Conservation (phyloP, 2,113 vertebrate species). For the Seriola dumerili region DNA sequence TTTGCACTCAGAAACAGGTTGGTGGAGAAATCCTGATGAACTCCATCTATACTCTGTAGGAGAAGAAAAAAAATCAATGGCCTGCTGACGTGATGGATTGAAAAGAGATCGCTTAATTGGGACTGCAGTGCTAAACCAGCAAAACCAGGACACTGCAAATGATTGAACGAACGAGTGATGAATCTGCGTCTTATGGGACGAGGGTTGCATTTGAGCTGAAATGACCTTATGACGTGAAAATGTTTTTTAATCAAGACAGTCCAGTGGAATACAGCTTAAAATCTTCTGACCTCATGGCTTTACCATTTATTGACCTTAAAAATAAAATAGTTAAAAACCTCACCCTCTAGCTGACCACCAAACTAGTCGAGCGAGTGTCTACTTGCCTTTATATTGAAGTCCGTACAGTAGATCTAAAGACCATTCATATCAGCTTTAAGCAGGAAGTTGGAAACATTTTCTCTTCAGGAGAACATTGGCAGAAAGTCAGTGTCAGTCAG, state of each 20-base stretch:
- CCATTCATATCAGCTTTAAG: not conserved
- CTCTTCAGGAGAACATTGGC: not conserved
- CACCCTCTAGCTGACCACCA: not conserved
- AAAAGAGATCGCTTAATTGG: conserved; percentile 58
- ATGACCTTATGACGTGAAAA: conserved; percentile 32
- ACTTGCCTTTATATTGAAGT: too few relatives aligned
- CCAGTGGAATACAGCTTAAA: not conserved
- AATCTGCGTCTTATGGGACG: conserved; percentile 36
- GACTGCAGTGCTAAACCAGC: conserved; percentile 58
- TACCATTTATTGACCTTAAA: not conserved
- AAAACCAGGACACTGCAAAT: conserved; percentile 56
- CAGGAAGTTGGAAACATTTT: conserved; percentile 7
- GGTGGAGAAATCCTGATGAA: conserved; percentile 17
- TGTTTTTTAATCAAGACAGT: conserved; percentile 21
- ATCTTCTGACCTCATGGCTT: not conserved
- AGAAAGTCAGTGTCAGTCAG: not conserved
- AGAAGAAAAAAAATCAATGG: conserved; percentile 63
- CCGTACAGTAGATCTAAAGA: not conserved
- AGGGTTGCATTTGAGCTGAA: conserved; percentile 22
- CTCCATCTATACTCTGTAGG: conserved; percentile 3
- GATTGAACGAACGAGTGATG: conserved; percentile 36
- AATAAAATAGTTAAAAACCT: not conserved
- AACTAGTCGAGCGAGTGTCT: too few relatives aligned
- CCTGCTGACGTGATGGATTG: conserved; percentile 57
- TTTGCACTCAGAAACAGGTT: not conserved